These are phyloP conservation scores for Carduelis carduelis DNA, from an alignment of 2,797 vertebrate species.

Conservation along the genomic window DNA sequence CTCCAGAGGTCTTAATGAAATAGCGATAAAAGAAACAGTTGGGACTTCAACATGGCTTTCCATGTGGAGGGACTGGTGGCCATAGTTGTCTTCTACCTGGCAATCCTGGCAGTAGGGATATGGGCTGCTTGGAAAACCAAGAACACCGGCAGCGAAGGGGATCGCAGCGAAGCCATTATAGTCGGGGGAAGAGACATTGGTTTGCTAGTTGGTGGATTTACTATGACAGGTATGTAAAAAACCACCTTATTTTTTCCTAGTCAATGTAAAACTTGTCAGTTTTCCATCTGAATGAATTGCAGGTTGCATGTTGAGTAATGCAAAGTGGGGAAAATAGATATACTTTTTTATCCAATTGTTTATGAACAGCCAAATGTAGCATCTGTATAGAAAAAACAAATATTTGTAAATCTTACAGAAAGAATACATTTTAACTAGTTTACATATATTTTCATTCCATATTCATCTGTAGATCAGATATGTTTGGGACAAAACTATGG, in stretches of 20 bases:
- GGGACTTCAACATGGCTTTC: conserved; percentile 82
- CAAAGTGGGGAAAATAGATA: background rate
- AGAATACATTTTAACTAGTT: background rate
- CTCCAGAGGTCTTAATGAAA: conserved; percentile 58
- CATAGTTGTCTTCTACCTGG: conserved; percentile 91
- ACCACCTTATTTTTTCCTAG: background rate
- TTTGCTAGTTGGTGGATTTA: conserved; percentile 93
- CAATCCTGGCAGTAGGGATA: conserved; percentile 92
- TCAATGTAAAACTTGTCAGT: background rate
- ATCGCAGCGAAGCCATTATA: conserved; percentile 92
- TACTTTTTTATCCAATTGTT: background rate
- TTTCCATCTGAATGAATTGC: background rate
- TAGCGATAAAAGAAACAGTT: background rate
- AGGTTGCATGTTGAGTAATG: background rate
- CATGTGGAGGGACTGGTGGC: conserved; percentile 92
- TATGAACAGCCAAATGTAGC: background rate
- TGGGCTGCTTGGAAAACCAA: conserved; percentile 99
- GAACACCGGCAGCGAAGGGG: conserved; percentile 79
- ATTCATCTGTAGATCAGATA: background rate
- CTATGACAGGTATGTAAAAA: conserved; percentile 89
- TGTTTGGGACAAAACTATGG: background rate
- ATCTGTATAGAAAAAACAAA: background rate
- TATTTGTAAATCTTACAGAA: background rate
- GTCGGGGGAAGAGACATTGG: conserved; percentile 96
- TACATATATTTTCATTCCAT: background rate